phyloP scores from a whole-genome alignment of 2,113 vertebrate species.

The Istiophorus platypterus region DNA sequence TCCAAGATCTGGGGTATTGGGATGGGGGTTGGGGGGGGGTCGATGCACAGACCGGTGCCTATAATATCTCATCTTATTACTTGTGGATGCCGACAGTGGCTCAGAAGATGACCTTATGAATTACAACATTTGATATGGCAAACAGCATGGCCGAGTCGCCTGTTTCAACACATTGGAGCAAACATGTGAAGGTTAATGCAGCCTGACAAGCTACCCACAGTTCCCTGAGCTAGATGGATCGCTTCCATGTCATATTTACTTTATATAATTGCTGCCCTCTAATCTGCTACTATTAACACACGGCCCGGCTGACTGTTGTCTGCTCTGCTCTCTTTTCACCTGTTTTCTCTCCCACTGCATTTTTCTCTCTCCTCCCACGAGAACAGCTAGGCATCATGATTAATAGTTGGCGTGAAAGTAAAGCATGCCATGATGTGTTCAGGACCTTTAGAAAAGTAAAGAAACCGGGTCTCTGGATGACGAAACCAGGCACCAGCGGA shows the following conservation, averaged over 20 bases:
- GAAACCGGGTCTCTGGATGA: not conserved
- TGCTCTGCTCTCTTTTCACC: slow-evolving; percentile 49
- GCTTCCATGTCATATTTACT: slow-evolving; percentile 81
- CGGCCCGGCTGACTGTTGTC: slow-evolving; percentile 54
- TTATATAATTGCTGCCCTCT: slow-evolving; percentile 82
- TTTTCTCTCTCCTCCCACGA: slow-evolving; percentile 58
- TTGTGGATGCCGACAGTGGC: slow-evolving; percentile 59
- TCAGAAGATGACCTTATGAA: slow-evolving; percentile 72
- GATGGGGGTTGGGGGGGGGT: slow-evolving; percentile 37
- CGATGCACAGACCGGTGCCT: slow-evolving; percentile 9
- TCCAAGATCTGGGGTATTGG: slow-evolving; percentile 38
- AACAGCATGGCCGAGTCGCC: slow-evolving; percentile 60
- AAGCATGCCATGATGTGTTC: slow-evolving; percentile 49
- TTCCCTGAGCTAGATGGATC: slow-evolving; percentile 71
- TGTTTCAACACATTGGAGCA: slow-evolving; percentile 78
- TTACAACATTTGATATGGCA: slow-evolving; percentile 74
- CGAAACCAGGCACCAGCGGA: not conserved
- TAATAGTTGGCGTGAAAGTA: slow-evolving; percentile 55
- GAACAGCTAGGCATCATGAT: slow-evolving; percentile 62
- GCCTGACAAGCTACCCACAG: slow-evolving; percentile 80
- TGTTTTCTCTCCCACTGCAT: slow-evolving; percentile 49
- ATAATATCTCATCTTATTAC: slow-evolving; percentile 57
- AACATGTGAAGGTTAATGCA: slow-evolving; percentile 84
- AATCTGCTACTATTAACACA: slow-evolving; percentile 80
- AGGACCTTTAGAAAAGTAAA: slow-evolving; percentile 43